These are phyloP conservation scores for Candoia aspera DNA, from an alignment of 2,113 vertebrate species.

Conservation along the genomic window DNA sequence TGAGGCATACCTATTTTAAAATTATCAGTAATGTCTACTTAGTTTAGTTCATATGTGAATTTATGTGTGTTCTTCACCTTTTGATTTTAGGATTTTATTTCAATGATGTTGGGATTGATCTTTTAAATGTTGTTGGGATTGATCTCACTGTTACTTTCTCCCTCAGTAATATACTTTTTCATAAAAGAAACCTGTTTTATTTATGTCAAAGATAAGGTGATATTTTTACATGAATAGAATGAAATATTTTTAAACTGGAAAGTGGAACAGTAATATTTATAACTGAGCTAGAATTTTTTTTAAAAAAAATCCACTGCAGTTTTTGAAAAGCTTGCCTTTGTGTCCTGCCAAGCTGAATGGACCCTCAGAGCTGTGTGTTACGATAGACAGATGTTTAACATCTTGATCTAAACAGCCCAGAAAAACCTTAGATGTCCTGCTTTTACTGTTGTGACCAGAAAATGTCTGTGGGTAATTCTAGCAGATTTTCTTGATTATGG, in stretches of 20 bases:
- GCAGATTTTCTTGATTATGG: background rate
- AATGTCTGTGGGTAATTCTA: background rate
- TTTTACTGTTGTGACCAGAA: background rate
- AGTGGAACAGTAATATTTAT: too few species aligned
- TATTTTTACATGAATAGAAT: background rate
- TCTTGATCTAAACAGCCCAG: background rate
- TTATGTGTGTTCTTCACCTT: background rate
- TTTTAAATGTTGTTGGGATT: background rate
- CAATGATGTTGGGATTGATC: background rate
- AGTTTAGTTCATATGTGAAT: background rate
- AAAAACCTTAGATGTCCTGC: background rate
- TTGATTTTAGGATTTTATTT: background rate
- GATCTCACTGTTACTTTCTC: background rate
- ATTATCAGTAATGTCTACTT: background rate
- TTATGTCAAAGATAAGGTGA: background rate
- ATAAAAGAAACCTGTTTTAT: background rate
- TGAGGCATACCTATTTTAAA: background rate
- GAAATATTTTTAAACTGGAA: background rate
- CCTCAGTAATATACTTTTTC: background rate
- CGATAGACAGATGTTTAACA: background rate
- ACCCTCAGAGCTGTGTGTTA: background rate
- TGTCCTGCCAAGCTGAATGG: too few species aligned
- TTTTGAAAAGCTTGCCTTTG: background rate
- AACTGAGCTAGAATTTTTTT: too few species aligned
- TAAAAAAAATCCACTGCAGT: too few species aligned